These are phyloP conservation scores for Aphelenchoides fujianensis DNA, from an alignment of 1,140 invertebrate species.

Conservation along the genomic window DNA sequence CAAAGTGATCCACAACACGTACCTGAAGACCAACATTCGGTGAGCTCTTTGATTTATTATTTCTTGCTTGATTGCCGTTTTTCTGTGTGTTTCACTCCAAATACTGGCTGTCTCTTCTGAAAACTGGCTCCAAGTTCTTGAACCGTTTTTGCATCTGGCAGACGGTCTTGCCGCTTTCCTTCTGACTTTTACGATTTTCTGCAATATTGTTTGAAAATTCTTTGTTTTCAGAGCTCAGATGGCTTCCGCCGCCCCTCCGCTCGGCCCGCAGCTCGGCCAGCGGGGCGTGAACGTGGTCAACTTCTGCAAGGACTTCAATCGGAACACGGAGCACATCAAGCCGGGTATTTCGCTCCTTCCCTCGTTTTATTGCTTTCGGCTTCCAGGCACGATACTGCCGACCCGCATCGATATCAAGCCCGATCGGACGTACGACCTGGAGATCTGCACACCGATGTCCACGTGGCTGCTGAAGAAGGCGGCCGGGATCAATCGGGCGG, in stretches of 20 bases:
- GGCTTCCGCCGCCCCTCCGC: constrained; percentile 59
- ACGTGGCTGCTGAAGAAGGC: constrained; percentile 88
- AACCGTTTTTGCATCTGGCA: too few species aligned
- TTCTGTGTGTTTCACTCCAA: too few species aligned
- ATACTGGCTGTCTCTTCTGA: too few species aligned
- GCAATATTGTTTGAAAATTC: too few species aligned
- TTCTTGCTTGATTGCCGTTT: too few species aligned
- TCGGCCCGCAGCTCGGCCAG: constrained; percentile 64
- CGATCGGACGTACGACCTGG: constrained; percentile 80
- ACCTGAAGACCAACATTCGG: too few species aligned
- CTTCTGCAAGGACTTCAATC: constrained; percentile 98
- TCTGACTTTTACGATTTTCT: constrained; percentile 24
- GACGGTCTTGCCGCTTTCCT: too few species aligned
- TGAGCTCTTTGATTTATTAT: too few species aligned
- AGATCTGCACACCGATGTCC: constrained; percentile 78
- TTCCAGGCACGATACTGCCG: constrained; percentile 52
- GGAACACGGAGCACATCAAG: constrained; percentile 84
- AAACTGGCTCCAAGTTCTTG: too few species aligned
- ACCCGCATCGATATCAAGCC: constrained; percentile 64
- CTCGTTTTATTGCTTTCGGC: background rate
- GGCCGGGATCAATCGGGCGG: constrained; percentile 79
- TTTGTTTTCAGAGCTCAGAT: constrained; percentile 62
- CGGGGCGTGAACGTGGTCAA: constrained; percentile 88
- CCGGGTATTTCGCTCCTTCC: constrained; percentile 68
- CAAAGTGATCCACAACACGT: too few species aligned